Evolutionary conservation across 1,140 invertebrate species (phyloP).

Genomic region (Lanistes nyassanus): DNA sequence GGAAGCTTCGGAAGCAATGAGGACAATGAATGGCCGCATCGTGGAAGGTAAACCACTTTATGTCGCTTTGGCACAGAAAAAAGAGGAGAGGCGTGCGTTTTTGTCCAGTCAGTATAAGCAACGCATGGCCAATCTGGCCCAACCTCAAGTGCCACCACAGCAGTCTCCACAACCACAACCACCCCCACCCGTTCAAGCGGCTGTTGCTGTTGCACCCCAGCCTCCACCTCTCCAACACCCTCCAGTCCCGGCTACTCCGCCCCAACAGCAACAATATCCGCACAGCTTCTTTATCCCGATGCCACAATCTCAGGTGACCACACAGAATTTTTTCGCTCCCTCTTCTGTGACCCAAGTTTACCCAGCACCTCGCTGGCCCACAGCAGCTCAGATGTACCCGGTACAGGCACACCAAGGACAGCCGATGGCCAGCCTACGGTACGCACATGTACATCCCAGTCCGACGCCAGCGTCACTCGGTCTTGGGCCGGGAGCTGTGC

Average conservation of each 20-base stretch:
- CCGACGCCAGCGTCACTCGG: constrained; percentile 12
- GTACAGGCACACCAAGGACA: constrained; percentile 18
- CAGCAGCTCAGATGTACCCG: neutral
- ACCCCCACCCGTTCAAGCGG: no score
- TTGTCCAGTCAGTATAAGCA: constrained; percentile 90
- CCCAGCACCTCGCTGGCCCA: constrained; percentile 6
- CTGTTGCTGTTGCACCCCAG: constrained; percentile 1
- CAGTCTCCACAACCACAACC: constrained; percentile 18
- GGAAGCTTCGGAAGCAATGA: constrained; percentile 98
- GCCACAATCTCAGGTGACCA: no score
- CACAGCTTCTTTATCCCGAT: no score
- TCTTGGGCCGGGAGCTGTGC: constrained; percentile 14
- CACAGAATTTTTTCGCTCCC: constrained; percentile 1
- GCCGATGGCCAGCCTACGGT: neutral
- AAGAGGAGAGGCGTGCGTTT: constrained; percentile 97
- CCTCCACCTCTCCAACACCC: constrained; percentile 16
- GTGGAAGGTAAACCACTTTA: constrained; percentile 97
- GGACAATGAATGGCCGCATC: constrained; percentile 96
- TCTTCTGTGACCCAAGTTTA: constrained; percentile 12
- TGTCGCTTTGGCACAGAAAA: constrained; percentile 96
- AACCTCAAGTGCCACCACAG: constrained; percentile 21
- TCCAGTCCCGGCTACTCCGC: constrained; percentile 11
- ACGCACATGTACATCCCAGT: constrained; percentile 13
- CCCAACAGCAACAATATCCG: constrained; percentile 13
- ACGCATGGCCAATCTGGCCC: constrained; percentile 31